phyloP scores from a whole-genome alignment of 2,113 vertebrate genomes.

The Pollimyrus isidori region DNA sequence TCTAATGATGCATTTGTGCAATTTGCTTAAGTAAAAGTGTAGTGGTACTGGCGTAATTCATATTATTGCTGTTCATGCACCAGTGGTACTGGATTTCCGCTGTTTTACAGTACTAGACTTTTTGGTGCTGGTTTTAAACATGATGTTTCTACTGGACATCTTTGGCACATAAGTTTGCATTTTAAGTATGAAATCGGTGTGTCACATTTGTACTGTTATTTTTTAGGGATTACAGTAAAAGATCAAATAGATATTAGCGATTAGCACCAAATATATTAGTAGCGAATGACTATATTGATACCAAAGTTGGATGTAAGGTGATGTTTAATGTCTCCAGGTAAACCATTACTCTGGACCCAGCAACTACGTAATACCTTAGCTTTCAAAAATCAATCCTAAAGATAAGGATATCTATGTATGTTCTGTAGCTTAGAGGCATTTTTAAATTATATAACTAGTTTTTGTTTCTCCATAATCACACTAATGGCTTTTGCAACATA shows the following conservation, averaged over 20 bases:
- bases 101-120: background rate
- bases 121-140: background rate
- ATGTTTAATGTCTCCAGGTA: conserved; percentile 59
- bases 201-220: conserved; percentile 1
- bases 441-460: conserved; percentile 35
- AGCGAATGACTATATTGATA: conserved; percentile 37
- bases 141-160: background rate
- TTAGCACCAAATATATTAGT: background rate
- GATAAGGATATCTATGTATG: conserved; percentile 53
- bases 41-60: background rate
- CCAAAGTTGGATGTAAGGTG: conserved; percentile 58
- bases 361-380: conserved; percentile 71
- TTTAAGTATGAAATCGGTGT: background rate
- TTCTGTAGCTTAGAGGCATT: conserved; percentile 50
- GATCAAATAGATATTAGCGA: background rate
- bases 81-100: background rate
- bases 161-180: background rate
- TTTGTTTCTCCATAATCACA: conserved; percentile 41
- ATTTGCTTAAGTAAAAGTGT: background rate
- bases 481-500: conserved; percentile 39
- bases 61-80: background rate
- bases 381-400: conserved; percentile 51
- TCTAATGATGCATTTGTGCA: background rate
- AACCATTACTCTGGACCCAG: conserved; percentile 68
- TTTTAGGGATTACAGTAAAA: background rate